Percentiles rank a stretch among this genome's conserved stretches.
phyloP scores from a whole-genome alignment of 23 tunicate species.

The Styela clava region DNA sequence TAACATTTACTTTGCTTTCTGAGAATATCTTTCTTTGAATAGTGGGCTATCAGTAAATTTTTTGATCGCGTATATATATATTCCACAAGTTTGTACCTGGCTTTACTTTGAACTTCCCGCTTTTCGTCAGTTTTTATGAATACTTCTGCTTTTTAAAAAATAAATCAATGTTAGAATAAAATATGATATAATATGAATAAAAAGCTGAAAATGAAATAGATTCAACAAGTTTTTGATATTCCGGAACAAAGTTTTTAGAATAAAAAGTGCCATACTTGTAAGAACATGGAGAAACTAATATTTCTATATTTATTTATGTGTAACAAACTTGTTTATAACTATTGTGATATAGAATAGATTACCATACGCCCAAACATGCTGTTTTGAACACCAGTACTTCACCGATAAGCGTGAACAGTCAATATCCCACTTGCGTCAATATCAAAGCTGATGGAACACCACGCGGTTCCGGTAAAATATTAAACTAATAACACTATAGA shows the following conservation, averaged over 20 bases:
- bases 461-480: not conserved
- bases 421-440: not conserved
- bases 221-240: too few species aligned
- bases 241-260: too few species aligned
- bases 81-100: not conserved
- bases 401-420: not conserved
- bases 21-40: not conserved
- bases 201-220: too few species aligned
- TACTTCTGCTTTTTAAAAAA: not conserved
- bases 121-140: not conserved
- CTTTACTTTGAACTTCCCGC: not conserved
- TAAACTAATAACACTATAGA: not conserved
- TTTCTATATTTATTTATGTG: too few species aligned
- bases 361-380: not conserved
- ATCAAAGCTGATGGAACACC: not conserved
- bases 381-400: not conserved
- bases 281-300: too few species aligned
- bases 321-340: too few species aligned
- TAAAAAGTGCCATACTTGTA: too few species aligned
- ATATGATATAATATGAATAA: too few species aligned
- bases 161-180: too few species aligned
- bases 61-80: not conserved
- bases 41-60: not conserved
- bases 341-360: too few species aligned
- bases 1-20: not conserved